Base-by-base conservation (phyloP, 2,113 vertebrate species). In the Thunnus thynnus region DNA sequence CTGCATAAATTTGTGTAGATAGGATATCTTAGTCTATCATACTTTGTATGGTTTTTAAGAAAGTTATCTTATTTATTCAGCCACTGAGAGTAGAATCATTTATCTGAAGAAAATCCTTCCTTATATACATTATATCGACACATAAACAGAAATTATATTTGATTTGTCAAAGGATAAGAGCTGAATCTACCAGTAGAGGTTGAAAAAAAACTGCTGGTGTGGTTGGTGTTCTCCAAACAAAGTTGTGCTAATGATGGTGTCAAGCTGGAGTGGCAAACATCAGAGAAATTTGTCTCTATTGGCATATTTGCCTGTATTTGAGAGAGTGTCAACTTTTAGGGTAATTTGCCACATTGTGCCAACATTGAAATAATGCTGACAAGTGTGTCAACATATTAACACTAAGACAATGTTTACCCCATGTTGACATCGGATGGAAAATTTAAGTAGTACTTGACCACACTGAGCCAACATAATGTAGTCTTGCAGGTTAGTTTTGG, bases 41-140 rank as follows among this genome's bases (percentile, higher is more conserved):
- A 11, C 18, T 60, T 70, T 20, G 20, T 20, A 20, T 20, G 20
- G 14, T 41, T 55, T 48, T 14, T 51, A 46, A 18, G 32, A 65
- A 55, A 56, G 36, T 5, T 61, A 66, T 57, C 32, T 66, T 13
- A 56, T 60, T 67, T 13, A 44, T 17, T 65, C 27, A 60, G 61
- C 0, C 0, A 2, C 55, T 41, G 36, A 41, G 36, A 41, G 36
- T 10, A 41, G 0, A 41, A 9, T 9, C 36, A 9, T 41, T 41
- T 41, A 41, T 52, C 75, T 16, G 46, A 16, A 4, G 6, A 51
- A 27, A 50, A 41, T 52, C 16, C 11, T 51, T 12, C 5, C 6
- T 3, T 1, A 14, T 27, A 44, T 44, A 61, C 7, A 55, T 41
- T 50, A 58, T 18, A 10, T 25, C 51, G 50, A 58, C n/a, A 60